These are phyloP conservation scores for Allolobophora icterica DNA, from an alignment of 2,888 invertebrate genomes.

Conservation along the genomic window DNA sequence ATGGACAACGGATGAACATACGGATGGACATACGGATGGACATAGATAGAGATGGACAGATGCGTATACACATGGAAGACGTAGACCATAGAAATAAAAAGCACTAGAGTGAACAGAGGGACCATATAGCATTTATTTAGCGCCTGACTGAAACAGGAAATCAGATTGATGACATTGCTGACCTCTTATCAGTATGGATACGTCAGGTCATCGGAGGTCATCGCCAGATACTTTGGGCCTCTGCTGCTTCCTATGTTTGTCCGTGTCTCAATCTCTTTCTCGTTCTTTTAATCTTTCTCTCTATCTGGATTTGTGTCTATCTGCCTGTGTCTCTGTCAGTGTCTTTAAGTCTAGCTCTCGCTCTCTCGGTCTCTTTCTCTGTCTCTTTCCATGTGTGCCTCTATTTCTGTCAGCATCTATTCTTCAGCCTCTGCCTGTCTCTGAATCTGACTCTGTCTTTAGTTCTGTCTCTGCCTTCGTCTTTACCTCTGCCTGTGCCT, in stretches of 20 bases:
- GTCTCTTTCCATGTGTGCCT: too few relatives aligned
- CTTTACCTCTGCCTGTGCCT: background rate
- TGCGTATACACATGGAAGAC: background rate
- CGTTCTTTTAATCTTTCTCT: background rate
- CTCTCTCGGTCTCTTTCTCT: too few relatives aligned
- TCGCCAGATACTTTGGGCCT: background rate
- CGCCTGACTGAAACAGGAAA: background rate
- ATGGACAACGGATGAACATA: background rate
- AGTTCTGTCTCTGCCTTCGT: too few relatives aligned
- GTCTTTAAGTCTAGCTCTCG: too few relatives aligned
- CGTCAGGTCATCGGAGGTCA: background rate
- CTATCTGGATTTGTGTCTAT: background rate
- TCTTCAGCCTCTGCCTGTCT: too few relatives aligned
- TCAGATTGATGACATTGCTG: background rate
- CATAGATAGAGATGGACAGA: background rate
- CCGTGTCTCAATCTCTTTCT: background rate
- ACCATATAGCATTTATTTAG: background rate
- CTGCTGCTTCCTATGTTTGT: background rate
- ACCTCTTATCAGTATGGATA: background rate
- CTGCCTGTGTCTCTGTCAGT: background rate
- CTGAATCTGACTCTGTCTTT: too few relatives aligned
- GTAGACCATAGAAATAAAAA: background rate
- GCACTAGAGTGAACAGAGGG: background rate
- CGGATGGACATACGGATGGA: background rate
- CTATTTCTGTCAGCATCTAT: too few relatives aligned